Evolutionary conservation across 2,113 vertebrate species (phyloP).

Genomic region (Silurus glanis): DNA sequence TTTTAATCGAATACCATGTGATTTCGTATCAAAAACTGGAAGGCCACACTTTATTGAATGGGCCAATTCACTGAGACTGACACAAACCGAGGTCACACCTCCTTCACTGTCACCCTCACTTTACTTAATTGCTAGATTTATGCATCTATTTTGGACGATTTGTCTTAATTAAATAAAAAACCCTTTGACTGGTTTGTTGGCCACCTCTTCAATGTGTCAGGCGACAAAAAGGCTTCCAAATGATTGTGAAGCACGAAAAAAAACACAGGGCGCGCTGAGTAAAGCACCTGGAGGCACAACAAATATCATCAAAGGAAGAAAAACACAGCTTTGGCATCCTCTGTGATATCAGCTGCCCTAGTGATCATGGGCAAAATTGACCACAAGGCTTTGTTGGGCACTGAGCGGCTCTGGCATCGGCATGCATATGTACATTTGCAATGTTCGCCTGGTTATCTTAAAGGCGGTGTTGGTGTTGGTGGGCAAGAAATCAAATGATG

Average conservation of each 20-base stretch:
- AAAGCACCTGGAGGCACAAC: slow-evolving; percentile 45
- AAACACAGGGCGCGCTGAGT: slow-evolving; percentile 31
- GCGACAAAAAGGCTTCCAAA: slow-evolving; percentile 26
- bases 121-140: neutral
- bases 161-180: slow-evolving; percentile 21
- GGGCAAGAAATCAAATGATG: neutral
- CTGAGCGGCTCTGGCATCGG: neutral
- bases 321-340: slow-evolving; percentile 15
- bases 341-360: slow-evolving; percentile 31
- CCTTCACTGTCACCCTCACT: neutral
- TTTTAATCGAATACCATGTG: neutral
- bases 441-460: neutral
- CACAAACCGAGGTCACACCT: neutral
- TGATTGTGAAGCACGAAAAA: slow-evolving; percentile 27
- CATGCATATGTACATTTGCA: neutral
- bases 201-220: slow-evolving; percentile 32
- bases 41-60: neutral
- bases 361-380: slow-evolving; percentile 15
- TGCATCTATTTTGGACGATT: neutral
- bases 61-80: neutral
- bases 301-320: slow-evolving; percentile 40
- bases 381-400: slow-evolving; percentile 15
- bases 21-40: neutral
- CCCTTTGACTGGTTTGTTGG: slow-evolving; percentile 26
- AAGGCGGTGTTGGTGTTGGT: neutral